A percentile compares a stretch with the other conserved stretches of the same genome.
Evolutionary conservation across 2,113 vertebrate species (phyloP).

Genomic region (Neotoma lepida): DNA sequence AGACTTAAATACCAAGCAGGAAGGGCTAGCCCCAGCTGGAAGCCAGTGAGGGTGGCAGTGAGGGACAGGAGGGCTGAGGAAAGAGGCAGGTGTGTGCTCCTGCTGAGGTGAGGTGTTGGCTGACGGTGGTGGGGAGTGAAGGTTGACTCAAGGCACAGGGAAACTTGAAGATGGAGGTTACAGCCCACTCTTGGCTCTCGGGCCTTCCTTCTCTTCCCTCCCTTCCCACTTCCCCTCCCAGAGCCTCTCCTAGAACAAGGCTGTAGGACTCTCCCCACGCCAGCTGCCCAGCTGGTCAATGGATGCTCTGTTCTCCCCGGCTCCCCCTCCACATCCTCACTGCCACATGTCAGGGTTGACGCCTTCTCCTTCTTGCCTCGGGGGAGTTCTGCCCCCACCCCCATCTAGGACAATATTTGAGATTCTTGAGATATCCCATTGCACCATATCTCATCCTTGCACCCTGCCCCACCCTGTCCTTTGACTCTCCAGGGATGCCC

Average conservation of each 20-base stretch:
- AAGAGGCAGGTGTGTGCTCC: background rate
- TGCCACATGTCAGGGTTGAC: background rate
- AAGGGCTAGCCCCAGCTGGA: background rate
- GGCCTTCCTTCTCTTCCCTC: background rate
- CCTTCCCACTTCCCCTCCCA: background rate
- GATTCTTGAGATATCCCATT: background rate
- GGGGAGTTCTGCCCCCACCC: background rate
- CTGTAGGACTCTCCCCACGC: background rate
- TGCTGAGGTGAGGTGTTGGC: background rate
- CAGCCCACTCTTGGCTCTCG: background rate
- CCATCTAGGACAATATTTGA: background rate
- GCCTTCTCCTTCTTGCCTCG: background rate
- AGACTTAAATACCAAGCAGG: background rate
- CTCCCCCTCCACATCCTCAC: rapidly evolving
- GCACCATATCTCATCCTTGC: background rate
- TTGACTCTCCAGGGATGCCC: background rate
- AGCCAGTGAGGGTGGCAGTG: background rate
- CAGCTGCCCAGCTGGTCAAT: conserved; percentile 26
- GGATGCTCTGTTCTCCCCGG: conserved; percentile 62
- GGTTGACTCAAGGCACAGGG: background rate
- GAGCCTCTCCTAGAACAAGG: background rate
- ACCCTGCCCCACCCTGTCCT: background rate
- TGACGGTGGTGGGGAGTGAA: background rate
- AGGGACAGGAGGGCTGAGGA: background rate
- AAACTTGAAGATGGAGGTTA: background rate